Base-by-base conservation (phyloP, 2,113 vertebrate species). In the Leucoraja erinaceus region DNA sequence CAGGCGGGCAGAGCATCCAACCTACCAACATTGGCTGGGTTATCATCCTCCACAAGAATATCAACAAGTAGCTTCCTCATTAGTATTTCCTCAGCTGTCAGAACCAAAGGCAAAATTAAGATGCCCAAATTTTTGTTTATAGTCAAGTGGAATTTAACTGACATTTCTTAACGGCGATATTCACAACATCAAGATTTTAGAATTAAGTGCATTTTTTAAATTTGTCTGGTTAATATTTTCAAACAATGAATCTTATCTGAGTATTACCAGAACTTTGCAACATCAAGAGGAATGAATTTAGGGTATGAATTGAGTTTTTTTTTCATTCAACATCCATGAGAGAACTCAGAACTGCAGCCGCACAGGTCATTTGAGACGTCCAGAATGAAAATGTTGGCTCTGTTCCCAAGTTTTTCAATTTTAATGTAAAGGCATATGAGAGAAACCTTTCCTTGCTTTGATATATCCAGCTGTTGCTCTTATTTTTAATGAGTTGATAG, bases 401-500 rank as follows among this genome's bases (percentile, higher is more conserved):
- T 12, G 8, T 91, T 91, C 88, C 68, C 68, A 91, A 70, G 47
- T 72, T 91, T 10, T 31, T 4, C 33, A 91, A 54, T 68, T 72
- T 91, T 91, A 91, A 90, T 18, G n/a, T 90, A 33, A 56, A 91
- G 66, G 70, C 88, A 72, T 68, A 68, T 25, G 90, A 91, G 70
- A 54, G 66, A 91, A 91, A 54, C 68, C 33, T 47, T 91, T 28
- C 20, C 33, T 72, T 91, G 66, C 66, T 91, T 70, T 91, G 88
- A 47, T 91, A 68, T 72, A 28, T 54, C 33, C 90, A 47, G 66
- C 90, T 70, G 66, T 38, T 90, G 31, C 63, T 68, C 86, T 91
- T 66, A 91, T 74, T 91, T 90, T 91, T 91, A 91, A 47, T 91
- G 38, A 91, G 22, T 38, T 72, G 90, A 91, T 91, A 91, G 72